Base-by-base conservation (phyloP, 2,797 vertebrate genomes). In the Tragelaphus eurycerus region DNA sequence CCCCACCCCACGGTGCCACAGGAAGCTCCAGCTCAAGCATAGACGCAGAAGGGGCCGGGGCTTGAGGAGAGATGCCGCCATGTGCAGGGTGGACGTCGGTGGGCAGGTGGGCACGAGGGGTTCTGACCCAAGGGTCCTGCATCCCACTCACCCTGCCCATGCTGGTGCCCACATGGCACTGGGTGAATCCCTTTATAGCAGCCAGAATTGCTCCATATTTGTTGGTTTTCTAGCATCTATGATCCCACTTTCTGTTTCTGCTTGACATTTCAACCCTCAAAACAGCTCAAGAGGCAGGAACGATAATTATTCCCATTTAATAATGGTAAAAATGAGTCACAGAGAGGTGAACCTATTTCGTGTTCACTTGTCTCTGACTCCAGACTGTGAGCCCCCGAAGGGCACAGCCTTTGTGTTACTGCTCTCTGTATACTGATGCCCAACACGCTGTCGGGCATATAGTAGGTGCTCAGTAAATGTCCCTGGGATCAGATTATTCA, bases 1-100 rank as follows among this genome's bases (percentile, higher is more conserved):
- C 25, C 1, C 2, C 1, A 1, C 17, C 6, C 54, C 4, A 3
- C 2, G 14, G 17, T 25, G 38, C 43, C 31, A 11, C 6, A 59
- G 54, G 64, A 94, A 87, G 71, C 4, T 31, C 29, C 74, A 74
- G 31, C 50, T 67, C 21, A 43, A 34, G 48, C 55, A 0, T 4
- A 52, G 23, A 57, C 9, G 16, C 67, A 71, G 71, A 89, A 67
- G 27, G 62, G 27, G 57, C 90, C 48, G 29, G 59, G 64, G 7
- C 50, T 85, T 7, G 13, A 85, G 79, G 54, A 86, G 8, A n/a
- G 43, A 54, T 62, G 55, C 21, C 34, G 16, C 59, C 46, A 34
- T 4, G 16, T 52, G 48, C 25, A 52, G 1, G n/a, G 52, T 13
- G n/a, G 86, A 43, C 5, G 1, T 25, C 48, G 16, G 3, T 3